These are phyloP conservation scores for Dendrolimus kikuchii DNA, from an alignment of 1,140 invertebrate species.

Conservation along the genomic window DNA sequence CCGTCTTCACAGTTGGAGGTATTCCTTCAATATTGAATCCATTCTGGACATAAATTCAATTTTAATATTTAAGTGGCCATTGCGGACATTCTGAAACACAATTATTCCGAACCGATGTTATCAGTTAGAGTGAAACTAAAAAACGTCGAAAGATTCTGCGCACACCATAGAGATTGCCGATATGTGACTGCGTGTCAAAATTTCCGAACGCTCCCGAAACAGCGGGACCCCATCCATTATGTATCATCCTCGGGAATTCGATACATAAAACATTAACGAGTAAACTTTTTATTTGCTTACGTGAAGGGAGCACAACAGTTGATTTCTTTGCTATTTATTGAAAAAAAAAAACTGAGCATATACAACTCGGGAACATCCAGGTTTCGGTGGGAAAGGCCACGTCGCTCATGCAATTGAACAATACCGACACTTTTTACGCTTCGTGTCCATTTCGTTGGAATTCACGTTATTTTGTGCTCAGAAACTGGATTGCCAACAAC, in stretches of 20 bases:
- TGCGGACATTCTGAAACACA: background rate
- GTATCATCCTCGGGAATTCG: constrained; percentile 47
- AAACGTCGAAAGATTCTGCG: constrained; percentile 30
- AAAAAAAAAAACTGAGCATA: constrained; percentile 37
- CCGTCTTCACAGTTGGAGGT: too few relatives aligned
- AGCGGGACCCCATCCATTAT: constrained; percentile 65
- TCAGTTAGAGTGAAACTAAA: constrained; percentile 31
- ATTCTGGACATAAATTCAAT: too few relatives aligned
- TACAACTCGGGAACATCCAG: constrained; percentile 30
- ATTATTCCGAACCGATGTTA: constrained; percentile 36
- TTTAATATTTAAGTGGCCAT: constrained; percentile 8
- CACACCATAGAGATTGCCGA: constrained; percentile 50
- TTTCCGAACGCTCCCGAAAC: constrained; percentile 41
- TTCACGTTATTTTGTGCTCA: constrained; percentile 34
- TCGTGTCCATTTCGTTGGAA: constrained; percentile 32
- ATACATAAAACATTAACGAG: constrained; percentile 68
- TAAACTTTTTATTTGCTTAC: constrained; percentile 66
- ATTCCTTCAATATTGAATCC: too few relatives aligned
- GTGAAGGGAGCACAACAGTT: constrained; percentile 20
- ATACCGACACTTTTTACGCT: constrained; percentile 38
- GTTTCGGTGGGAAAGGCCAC: constrained; percentile 60
- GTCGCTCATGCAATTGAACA: constrained; percentile 43
- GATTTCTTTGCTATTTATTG: constrained; percentile 57
- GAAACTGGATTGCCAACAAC: too few relatives aligned
- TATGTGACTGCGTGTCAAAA: constrained; percentile 59